phyloP scores from a whole-genome alignment of 2,797 vertebrate genomes.

The Tauraco hartlaubi region DNA sequence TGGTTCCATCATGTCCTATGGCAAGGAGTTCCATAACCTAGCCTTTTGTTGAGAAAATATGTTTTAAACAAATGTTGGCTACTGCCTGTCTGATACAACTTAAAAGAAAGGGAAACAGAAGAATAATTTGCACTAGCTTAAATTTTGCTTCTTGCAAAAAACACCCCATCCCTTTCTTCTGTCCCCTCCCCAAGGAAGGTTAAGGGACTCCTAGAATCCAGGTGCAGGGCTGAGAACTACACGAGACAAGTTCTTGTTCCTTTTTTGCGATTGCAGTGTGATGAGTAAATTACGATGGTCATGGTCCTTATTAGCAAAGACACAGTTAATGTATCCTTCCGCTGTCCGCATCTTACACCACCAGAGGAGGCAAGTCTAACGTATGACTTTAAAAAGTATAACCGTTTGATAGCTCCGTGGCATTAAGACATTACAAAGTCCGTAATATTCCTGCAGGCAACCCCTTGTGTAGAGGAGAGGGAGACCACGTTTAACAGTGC shows the following conservation, averaged over 20 bases:
- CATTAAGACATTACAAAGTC: not conserved
- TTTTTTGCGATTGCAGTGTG: not conserved
- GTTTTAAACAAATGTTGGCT: not conserved
- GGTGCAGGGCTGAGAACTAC: not conserved
- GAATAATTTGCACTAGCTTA: not conserved
- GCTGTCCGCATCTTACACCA: not conserved
- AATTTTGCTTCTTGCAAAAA: not conserved
- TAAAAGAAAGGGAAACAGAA: not conserved
- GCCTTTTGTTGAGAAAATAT: not conserved
- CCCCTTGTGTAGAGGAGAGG: accelerated
- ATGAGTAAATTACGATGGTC: not conserved
- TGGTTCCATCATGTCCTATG: accelerated
- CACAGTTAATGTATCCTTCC: not conserved
- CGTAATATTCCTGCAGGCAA: accelerated
- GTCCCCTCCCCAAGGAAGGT: not conserved
- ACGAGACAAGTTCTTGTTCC: not conserved
- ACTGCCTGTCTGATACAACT: not conserved
- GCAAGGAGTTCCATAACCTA: not conserved
- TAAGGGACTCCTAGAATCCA: not conserved
- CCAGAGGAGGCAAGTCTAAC: not conserved
- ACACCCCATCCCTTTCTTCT: not conserved
- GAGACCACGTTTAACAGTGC: not conserved
- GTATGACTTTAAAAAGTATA: not conserved
- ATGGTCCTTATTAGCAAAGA: not conserved
- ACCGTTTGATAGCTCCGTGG: not conserved